These are phyloP conservation scores for Apteryx mantelli DNA, from an alignment of 2,113 vertebrate species.

Conservation along the genomic window DNA sequence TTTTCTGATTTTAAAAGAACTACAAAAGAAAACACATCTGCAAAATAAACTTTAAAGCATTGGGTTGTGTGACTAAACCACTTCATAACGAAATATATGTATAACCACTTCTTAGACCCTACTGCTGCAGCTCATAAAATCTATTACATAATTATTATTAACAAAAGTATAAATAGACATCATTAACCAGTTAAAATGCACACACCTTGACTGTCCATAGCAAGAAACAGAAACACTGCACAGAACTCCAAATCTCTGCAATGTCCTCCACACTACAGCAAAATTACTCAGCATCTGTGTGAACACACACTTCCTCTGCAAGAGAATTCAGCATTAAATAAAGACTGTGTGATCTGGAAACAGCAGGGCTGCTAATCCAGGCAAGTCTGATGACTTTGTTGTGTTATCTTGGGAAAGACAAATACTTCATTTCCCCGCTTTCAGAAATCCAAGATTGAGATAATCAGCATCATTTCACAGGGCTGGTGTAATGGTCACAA, in stretches of 20 bases:
- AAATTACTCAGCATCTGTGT: conserved; percentile 6
- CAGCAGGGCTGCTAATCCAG: neutral
- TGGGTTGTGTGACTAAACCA: neutral
- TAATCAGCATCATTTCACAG: neutral
- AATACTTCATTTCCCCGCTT: neutral
- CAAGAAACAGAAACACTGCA: neutral
- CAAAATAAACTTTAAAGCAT: neutral
- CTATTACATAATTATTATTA: neutral
- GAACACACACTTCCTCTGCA: neutral
- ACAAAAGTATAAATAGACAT: neutral
- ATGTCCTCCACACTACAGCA: neutral
- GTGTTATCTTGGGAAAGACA: neutral
- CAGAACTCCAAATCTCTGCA: neutral
- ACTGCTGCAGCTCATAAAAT: neutral
- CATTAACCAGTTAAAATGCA: neutral
- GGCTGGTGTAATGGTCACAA: neutral
- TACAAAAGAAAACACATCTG: neutral
- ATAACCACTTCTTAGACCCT: neutral
- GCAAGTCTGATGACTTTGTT: conserved; percentile 1
- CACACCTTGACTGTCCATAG: neutral
- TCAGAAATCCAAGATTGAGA: neutral
- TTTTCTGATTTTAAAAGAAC: conserved; percentile 36
- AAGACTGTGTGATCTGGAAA: conserved; percentile 24
- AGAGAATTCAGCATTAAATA: conserved; percentile 15
- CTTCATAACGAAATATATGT: conserved; percentile 7